Conservation (phyloP, 2,113 vertebrate species). For the Thalassoma bifasciatum region DNA sequence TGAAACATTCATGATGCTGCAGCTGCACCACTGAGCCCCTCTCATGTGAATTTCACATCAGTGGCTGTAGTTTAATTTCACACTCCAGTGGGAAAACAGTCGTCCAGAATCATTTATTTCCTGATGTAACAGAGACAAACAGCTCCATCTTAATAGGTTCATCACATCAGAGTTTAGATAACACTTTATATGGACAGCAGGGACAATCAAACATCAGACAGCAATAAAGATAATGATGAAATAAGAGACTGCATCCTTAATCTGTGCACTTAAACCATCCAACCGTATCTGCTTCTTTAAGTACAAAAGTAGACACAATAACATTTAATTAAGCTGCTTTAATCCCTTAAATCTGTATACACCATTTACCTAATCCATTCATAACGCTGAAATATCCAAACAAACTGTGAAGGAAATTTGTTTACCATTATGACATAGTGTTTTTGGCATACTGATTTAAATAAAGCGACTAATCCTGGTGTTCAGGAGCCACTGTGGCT, state of each 20-base stretch:
- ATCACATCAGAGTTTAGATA: conserved; percentile 24
- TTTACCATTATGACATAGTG: not conserved
- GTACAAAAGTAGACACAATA: not conserved
- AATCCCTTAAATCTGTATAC: not conserved
- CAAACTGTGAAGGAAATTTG: not conserved
- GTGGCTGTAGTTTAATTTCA: conserved; percentile 53
- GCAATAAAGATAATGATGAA: conserved; percentile 8
- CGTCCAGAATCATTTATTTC: conserved; percentile 21
- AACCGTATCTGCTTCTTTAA: not conserved
- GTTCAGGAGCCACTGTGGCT: conserved; percentile 1
- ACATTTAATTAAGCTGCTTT: not conserved
- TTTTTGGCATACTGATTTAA: conserved; percentile 8
- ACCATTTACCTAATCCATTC: not conserved
- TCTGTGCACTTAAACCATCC: not conserved
- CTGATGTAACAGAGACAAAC: conserved; percentile 20
- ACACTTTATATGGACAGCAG: not conserved
- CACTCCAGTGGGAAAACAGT: conserved; percentile 40
- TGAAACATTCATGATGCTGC: conserved; percentile 30
- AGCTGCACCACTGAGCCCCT: not conserved
- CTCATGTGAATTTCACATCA: conserved; percentile 17
- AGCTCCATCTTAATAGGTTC: conserved; percentile 6
- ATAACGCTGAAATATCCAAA: not conserved
- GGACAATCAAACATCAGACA: conserved; percentile 15
- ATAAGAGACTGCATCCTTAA: not conserved
- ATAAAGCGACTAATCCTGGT: not conserved